Percentiles rank a stretch among this genome's conserved stretches.
Conservation (phyloP, 2,888 invertebrate species). For the Drosophila paramelanica region DNA sequence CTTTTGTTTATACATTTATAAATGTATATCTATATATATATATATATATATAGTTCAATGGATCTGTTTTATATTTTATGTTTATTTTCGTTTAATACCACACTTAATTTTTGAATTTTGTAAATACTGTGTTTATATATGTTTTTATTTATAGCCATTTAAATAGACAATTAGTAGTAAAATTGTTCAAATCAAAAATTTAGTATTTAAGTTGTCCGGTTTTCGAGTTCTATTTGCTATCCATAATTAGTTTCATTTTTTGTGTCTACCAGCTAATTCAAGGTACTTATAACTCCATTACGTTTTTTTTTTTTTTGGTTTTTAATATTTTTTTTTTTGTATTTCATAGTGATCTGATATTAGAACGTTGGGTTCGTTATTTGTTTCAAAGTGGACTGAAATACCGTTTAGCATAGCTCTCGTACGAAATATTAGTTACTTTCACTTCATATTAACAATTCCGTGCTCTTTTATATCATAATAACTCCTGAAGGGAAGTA, state of each 20-base stretch:
- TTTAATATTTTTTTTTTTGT: slow-evolving; percentile 18
- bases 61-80: slow-evolving; percentile 50
- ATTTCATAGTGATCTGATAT: slow-evolving; percentile 8
- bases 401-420: slow-evolving; percentile 4
- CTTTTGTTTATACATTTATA: slow-evolving; percentile 10
- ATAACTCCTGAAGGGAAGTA: slow-evolving; percentile 1
- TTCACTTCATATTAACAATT: slow-evolving; percentile 51
- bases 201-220: slow-evolving; percentile 17
- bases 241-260: slow-evolving; percentile 48
- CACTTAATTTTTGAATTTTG: slow-evolving; percentile 47
- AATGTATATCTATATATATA: slow-evolving; percentile 27
- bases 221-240: slow-evolving; percentile 39
- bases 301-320: slow-evolving; percentile 46
- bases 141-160: slow-evolving; percentile 38
- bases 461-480: slow-evolving; percentile 47
- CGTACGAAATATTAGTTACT: slow-evolving; percentile 33
- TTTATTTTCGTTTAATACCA: slow-evolving; percentile 41
- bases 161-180: slow-evolving; percentile 63
- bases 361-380: slow-evolving; percentile 64
- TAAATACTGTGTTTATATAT: slow-evolving; percentile 20
- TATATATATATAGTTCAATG: slow-evolving; percentile 79
- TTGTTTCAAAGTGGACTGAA: slow-evolving; percentile 29
- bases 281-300: slow-evolving; percentile 85
- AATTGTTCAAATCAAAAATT: slow-evolving; percentile 31
- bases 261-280: slow-evolving; percentile 82